Evolutionary conservation across 2,797 vertebrate genomes (phyloP).

Genomic region (Hemitrygon akajei): DNA sequence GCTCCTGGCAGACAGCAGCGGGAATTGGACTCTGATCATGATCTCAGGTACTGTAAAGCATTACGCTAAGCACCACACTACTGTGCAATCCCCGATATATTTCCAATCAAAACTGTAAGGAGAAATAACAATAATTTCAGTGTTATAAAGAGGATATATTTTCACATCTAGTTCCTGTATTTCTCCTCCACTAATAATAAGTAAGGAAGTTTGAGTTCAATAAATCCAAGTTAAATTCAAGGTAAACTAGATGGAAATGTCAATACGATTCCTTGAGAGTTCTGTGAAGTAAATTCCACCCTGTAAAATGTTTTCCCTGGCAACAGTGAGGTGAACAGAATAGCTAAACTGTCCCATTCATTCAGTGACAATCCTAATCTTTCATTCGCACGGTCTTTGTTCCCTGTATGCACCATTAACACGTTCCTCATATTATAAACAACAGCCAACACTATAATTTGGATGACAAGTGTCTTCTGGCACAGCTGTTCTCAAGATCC

Average conservation of each 20-base stretch:
- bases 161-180: too few relatives aligned
- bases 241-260: neutral
- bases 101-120: too few relatives aligned
- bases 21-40: too few relatives aligned
- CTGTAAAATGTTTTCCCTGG: neutral
- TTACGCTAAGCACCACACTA: too few relatives aligned
- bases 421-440: neutral
- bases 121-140: too few relatives aligned
- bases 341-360: neutral
- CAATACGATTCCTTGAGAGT: neutral
- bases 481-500: neutral
- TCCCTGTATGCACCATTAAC: neutral
- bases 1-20: too few relatives aligned
- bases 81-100: too few relatives aligned
- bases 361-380: neutral
- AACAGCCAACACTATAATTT: constrained; percentile 3
- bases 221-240: neutral
- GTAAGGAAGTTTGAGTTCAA: neutral
- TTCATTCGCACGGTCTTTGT: neutral
- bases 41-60: too few relatives aligned
- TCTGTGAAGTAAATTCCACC: neutral
- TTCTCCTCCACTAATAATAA: neutral
- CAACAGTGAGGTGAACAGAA: neutral
- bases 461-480: neutral
- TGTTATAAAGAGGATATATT: too few relatives aligned